phyloP scores from a whole-genome alignment of 1,140 invertebrate species.

The Dendroctonus valens region DNA sequence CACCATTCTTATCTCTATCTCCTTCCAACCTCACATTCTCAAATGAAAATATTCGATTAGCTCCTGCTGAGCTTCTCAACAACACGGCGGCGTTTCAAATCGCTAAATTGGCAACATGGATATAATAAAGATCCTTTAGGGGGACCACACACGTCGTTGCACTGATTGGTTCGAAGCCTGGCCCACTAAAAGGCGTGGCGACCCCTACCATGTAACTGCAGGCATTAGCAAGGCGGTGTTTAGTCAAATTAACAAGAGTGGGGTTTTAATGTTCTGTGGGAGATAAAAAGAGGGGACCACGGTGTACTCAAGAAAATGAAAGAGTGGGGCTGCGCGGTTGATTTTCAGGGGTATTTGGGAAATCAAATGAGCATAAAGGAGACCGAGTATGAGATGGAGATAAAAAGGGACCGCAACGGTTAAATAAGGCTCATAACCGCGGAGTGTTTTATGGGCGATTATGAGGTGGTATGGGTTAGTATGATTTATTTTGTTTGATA shows the following conservation, averaged over 20 bases:
- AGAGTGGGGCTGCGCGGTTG: constrained; percentile 5
- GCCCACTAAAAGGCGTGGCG: constrained; percentile 1
- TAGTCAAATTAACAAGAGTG: background rate
- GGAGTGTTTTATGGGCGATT: constrained; percentile 27
- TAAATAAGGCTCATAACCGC: constrained; percentile 28
- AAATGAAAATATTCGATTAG: constrained; percentile 23
- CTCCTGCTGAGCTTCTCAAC: constrained; percentile 22
- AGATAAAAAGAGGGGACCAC: too few relatives aligned
- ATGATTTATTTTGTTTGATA: constrained; percentile 33
- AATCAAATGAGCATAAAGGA: constrained; percentile 13
- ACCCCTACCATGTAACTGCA: background rate
- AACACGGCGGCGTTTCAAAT: constrained; percentile 21
- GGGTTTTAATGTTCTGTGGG: too few relatives aligned
- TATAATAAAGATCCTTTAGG: constrained; percentile 29
- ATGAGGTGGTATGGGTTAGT: constrained; percentile 25
- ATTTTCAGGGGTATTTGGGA: constrained; percentile 16
- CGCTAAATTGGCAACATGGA: constrained; percentile 29
- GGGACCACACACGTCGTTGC: constrained; percentile 32
- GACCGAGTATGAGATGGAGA: constrained; percentile 19
- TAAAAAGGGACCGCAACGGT: constrained; percentile 23
- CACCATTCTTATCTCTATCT: constrained; percentile 13
- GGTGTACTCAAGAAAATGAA: background rate
- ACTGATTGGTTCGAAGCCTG: constrained; percentile 19
- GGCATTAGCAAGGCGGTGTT: constrained; percentile 7
- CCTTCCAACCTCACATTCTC: constrained; percentile 14